phyloP scores from a whole-genome alignment of 2,888 invertebrate genomes.

The Tenthredo distinguenda region DNA sequence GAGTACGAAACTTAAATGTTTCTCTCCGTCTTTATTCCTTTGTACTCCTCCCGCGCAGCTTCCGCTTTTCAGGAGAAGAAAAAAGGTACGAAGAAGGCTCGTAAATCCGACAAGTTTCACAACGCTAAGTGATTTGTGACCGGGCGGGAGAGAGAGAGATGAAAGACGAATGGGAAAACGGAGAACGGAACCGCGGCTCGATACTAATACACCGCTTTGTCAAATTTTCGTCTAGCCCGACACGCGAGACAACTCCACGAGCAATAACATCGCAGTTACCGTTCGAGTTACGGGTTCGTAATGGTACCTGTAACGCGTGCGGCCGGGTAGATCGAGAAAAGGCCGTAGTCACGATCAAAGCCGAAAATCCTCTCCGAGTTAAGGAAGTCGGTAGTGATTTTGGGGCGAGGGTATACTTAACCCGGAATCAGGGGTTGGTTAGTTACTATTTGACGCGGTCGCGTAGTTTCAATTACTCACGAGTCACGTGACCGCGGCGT shows the following conservation, averaged over 20 bases:
- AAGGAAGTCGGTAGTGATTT: neutral
- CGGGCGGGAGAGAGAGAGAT: neutral
- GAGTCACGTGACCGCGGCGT: conserved; percentile 7
- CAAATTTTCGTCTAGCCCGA: neutral
- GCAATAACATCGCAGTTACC: neutral
- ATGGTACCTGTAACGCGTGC: neutral
- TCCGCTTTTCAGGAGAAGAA: neutral
- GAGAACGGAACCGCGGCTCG: neutral
- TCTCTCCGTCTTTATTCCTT: neutral
- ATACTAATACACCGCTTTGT: conserved; percentile 3
- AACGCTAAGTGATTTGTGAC: conserved; percentile 33
- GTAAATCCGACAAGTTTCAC: conserved; percentile 30
- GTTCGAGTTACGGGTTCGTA: neutral
- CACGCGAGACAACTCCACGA: neutral
- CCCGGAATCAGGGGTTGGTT: conserved; percentile 21
- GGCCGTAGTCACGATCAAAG: conserved; percentile 8
- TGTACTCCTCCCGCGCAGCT: neutral
- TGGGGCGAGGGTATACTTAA: neutral
- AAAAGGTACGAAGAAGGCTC: neutral
- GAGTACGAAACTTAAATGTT: neutral
- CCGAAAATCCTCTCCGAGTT: neutral
- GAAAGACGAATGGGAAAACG: neutral
- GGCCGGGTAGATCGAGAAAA: neutral
- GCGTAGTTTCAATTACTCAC: conserved; percentile 38
- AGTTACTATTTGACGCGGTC: conserved; percentile 25